Percentiles rank a stretch among this genome's conserved stretches.
phyloP scores from a whole-genome alignment of 2,888 invertebrate species.

The Luffia ferchaultella region DNA sequence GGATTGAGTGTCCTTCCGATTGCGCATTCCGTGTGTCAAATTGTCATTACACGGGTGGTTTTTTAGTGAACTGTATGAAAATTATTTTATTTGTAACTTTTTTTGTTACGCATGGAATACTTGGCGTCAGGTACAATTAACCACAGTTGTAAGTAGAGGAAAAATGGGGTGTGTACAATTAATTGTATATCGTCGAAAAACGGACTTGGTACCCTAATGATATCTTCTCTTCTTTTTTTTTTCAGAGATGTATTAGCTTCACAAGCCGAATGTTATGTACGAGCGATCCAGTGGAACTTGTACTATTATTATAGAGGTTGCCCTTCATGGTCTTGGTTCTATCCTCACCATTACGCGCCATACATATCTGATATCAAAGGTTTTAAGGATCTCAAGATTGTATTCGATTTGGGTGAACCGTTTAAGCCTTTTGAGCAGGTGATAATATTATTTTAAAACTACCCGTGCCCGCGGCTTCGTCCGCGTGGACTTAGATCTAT shows the following conservation, averaged over 20 bases:
- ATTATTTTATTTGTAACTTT: no score
- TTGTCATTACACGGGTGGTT: neutral
- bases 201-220: no score
- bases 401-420: slow-evolving; percentile 85
- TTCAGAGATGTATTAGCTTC: slow-evolving; percentile 77
- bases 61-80: neutral
- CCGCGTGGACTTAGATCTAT: no score
- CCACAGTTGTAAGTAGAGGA: no score
- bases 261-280: slow-evolving; percentile 89
- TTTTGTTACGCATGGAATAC: no score
- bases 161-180: no score
- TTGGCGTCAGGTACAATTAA: no score
- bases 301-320: slow-evolving; percentile 97
- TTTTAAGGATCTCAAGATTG: slow-evolving; percentile 79
- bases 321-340: slow-evolving; percentile 98
- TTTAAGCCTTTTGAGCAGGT: slow-evolving; percentile 94
- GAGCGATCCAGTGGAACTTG: slow-evolving; percentile 96
- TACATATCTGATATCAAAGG: slow-evolving; percentile 92
- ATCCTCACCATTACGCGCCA: slow-evolving; percentile 97
- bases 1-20: neutral
- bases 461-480: no score
- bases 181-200: no score
- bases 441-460: no score
- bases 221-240: no score
- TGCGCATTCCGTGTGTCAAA: neutral